A percentile compares a stretch with the other conserved stretches of the same genome.
Conservation (phyloP, 1,140 invertebrate genomes). For the Cydia splendana region DNA sequence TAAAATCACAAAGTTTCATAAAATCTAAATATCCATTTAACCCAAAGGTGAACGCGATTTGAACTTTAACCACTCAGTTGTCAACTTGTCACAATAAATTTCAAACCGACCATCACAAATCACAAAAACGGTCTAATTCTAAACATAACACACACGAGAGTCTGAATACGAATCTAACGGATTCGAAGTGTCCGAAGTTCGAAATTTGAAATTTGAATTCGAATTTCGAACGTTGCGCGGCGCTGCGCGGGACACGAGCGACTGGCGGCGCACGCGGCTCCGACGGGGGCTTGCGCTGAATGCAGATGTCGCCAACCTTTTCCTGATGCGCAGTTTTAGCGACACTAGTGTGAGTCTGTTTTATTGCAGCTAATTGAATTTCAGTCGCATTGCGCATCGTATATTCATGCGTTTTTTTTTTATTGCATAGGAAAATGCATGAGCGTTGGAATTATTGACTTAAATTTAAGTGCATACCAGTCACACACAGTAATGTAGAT, state of each 20-base stretch:
- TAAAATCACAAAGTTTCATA: conserved; percentile 30
- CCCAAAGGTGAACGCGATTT: conserved; percentile 48
- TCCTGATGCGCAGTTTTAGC: background rate
- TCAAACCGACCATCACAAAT: conserved; percentile 40
- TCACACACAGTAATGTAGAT: background rate
- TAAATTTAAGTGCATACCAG: background rate
- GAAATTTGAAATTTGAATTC: conserved; percentile 49
- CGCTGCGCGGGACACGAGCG: conserved; percentile 56
- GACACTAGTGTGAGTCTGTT: background rate
- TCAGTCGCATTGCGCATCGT: background rate
- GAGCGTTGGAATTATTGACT: no score
- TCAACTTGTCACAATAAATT: conserved; percentile 65
- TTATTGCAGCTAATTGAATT: conserved; percentile 7
- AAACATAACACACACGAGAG: conserved; percentile 37
- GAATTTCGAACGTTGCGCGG: conserved; percentile 49
- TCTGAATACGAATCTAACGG: conserved; percentile 35
- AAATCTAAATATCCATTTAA: conserved; percentile 50
- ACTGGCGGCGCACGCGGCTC: conserved; percentile 72
- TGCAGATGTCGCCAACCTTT: conserved; percentile 59
- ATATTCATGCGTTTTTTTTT: background rate
- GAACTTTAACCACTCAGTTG: conserved; percentile 57
- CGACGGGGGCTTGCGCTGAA: conserved; percentile 48
- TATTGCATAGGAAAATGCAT: no score
- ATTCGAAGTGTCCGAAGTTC: conserved; percentile 47
- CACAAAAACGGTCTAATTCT: conserved; percentile 41